phyloP scores from a whole-genome alignment of 2,888 invertebrate genomes.

The Lasius platythorax region DNA sequence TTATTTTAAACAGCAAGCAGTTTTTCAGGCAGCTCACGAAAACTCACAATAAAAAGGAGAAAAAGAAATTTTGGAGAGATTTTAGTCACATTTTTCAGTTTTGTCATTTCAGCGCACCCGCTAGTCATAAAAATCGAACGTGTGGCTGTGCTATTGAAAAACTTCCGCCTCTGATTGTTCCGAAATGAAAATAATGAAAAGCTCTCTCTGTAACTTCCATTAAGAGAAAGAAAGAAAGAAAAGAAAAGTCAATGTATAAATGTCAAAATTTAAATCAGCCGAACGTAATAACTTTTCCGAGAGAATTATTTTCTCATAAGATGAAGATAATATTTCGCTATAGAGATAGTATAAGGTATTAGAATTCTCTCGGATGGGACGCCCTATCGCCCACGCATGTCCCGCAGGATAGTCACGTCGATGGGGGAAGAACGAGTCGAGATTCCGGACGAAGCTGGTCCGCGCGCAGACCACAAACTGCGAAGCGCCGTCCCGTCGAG shows the following conservation, averaged over 20 bases:
- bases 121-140: background rate
- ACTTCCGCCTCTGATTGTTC: background rate
- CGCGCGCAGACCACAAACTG: constrained; percentile 62
- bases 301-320: background rate
- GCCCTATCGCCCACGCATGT: constrained; percentile 5
- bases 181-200: background rate
- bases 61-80: background rate
- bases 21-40: constrained; percentile 7
- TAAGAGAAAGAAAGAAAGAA: background rate
- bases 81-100: background rate
- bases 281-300: background rate
- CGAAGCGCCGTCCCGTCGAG: constrained; percentile 67
- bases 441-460: constrained; percentile 43
- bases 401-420: constrained; percentile 25
- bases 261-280: background rate
- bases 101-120: background rate
- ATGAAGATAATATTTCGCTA: constrained; percentile 26
- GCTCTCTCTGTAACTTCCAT: background rate
- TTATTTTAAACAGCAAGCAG: constrained; percentile 7
- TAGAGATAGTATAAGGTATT: constrained; percentile 6
- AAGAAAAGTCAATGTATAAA: background rate
- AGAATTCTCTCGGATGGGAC: constrained; percentile 28
- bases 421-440: constrained; percentile 43
- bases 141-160: background rate
- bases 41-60: background rate